A percentile compares a stretch with the other conserved stretches of the same genome.
These are phyloP conservation scores for Gouania willdenowi DNA, from an alignment of 2,797 vertebrate genomes.

Conservation along the genomic window DNA sequence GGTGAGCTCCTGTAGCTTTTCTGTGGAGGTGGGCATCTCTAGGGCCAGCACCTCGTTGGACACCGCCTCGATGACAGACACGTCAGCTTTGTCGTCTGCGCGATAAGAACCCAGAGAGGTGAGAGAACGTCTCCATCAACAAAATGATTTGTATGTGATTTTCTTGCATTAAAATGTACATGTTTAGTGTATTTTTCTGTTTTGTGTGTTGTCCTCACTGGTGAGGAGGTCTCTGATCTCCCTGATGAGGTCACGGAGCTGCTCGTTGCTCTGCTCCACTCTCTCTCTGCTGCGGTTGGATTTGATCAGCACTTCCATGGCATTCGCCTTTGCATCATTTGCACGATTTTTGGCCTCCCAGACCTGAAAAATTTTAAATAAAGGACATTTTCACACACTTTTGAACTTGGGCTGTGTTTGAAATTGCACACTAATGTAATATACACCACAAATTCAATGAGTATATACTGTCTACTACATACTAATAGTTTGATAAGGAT, in stretches of 20 bases:
- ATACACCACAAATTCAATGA: too few species aligned
- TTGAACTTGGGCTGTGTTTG: too few species aligned
- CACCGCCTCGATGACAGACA: constrained; percentile 81
- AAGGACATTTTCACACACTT: too few species aligned
- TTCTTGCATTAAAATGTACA: too few species aligned
- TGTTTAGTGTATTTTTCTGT: too few species aligned
- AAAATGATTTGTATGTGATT: too few species aligned
- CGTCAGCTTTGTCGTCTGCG: constrained; percentile 59
- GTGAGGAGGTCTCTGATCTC: constrained; percentile 93
- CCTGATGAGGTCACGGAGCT: constrained; percentile 88
- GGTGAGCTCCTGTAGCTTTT: constrained; percentile 85
- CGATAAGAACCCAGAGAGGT: too few species aligned
- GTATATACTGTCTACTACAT: too few species aligned
- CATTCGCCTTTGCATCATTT: constrained; percentile 84
- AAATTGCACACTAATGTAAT: too few species aligned
- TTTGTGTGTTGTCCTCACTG: constrained; percentile 60
- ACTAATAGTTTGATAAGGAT: too few species aligned
- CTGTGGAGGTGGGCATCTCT: constrained; percentile 87
- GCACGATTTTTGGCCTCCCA: constrained; percentile 86
- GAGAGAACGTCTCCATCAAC: too few species aligned
- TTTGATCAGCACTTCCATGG: constrained; percentile 84
- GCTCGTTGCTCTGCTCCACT: constrained; percentile 89
- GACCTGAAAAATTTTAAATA: too few species aligned
- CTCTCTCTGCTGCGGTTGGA: constrained; percentile 87
- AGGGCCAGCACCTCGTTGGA: constrained; percentile 90